Evolutionary conservation across 2,888 invertebrate species (phyloP), one percentile per base, ranked within the genome.

Genomic region (Catocala fraxini): DNA sequence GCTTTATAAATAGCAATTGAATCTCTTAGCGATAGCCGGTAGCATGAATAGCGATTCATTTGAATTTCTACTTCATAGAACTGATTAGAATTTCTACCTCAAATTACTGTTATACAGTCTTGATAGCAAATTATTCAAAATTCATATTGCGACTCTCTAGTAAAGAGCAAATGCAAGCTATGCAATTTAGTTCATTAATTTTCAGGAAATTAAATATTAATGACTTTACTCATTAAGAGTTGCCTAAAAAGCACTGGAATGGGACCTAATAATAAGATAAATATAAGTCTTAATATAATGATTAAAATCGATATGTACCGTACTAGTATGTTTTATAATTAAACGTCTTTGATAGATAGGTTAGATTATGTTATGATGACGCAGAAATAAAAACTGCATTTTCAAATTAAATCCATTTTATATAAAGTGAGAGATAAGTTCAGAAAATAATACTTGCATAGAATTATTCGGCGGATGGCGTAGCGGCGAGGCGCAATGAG

Each of bases 391-490:
- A 25, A 39, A 39, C 35, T 42, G 42, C n/a, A 42, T 42, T 42
- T 42, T 11, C 5, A 4, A 42, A 42, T 5, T n/a, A 42, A n/a
- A 5, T 9, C n/a, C 11, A 42, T 12, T 5, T 45, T 12, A 9
- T 9, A 4, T 10, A 41, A 42, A 25, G 11, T 25, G 43, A 6
- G n/a, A 6, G 25, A 34, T n/a, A 15, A 35, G 15, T 13, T 51
- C 7, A 13, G 10, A 51, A 51, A 65, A 67, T 51, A 59, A 58
- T 63, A 63, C 68, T 70, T 72, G 59, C 65, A 63, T 70, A 64
- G 67, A 59, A 64, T 67, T 62, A 65, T 70, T 71, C 59, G 55
- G 57, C 25, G 66, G 51, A 56, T 60, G 54, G 59, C 52, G 62
- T 43, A 0, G 33, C 43, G 25, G 48, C 48, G 51, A 56, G 35